Conservation (phyloP, 1,140 invertebrate genomes). For the Drosophila mayri region DNA sequence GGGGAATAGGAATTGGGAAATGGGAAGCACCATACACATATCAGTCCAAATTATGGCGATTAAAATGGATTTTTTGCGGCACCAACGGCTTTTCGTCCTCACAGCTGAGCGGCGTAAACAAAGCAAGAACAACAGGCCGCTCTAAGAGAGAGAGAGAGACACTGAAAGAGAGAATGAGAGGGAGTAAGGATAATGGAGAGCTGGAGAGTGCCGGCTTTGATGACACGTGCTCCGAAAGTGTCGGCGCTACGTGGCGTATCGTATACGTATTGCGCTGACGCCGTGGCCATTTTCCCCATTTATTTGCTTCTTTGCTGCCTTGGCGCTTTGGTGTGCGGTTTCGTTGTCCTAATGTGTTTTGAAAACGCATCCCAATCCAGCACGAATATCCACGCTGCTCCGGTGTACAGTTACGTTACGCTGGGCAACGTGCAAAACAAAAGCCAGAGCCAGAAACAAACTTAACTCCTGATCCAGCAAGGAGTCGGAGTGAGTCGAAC, state of each 20-base stretch:
- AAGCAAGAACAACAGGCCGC: slow-evolving; percentile 64
- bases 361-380: slow-evolving; percentile 66
- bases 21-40: slow-evolving; percentile 11
- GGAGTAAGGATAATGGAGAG: slow-evolving; percentile 1
- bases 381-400: slow-evolving; percentile 32
- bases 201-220: slow-evolving; percentile 26
- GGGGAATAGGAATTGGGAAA: not conserved
- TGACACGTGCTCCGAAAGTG: slow-evolving; percentile 64
- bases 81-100: slow-evolving; percentile 27
- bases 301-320: slow-evolving; percentile 11
- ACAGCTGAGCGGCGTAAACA: slow-evolving; percentile 78
- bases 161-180: slow-evolving; percentile 7
- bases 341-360: slow-evolving; percentile 62
- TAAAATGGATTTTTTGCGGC: slow-evolving; percentile 69
- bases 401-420: slow-evolving; percentile 60
- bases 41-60: slow-evolving; percentile 51
- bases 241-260: slow-evolving; percentile 69
- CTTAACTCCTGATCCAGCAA: slow-evolving; percentile 32
- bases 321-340: slow-evolving; percentile 13
- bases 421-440: slow-evolving; percentile 60
- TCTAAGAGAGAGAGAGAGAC: slow-evolving; percentile 17
- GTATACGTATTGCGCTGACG: slow-evolving; percentile 74
- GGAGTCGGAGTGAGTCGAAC: slow-evolving; percentile 30
- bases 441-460: slow-evolving; percentile 28
- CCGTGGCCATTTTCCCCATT: slow-evolving; percentile 69